Percentiles rank a stretch among this genome's conserved stretches.
phyloP scores from a whole-genome alignment of 2,113 vertebrate genomes.

The Poicephalus meyeri region DNA sequence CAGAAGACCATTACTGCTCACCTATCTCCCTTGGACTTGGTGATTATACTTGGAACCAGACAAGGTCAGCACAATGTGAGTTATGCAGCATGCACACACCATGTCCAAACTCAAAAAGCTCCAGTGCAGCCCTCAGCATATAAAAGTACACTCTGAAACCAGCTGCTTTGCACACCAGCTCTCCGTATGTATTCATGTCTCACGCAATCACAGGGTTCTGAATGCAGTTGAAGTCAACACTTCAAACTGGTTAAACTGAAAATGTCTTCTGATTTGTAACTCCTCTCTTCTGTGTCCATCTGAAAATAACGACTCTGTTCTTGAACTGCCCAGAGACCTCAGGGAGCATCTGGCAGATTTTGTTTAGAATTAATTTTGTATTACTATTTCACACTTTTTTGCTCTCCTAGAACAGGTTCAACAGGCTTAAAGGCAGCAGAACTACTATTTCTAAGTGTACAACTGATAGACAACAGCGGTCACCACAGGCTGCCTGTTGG shows the following conservation, averaged over 20 bases:
- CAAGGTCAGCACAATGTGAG: background rate
- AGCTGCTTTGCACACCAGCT: background rate
- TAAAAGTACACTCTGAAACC: rapidly evolving
- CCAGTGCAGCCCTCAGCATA: rapidly evolving
- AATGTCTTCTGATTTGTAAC: background rate
- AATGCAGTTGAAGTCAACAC: background rate
- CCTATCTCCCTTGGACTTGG: too few species aligned
- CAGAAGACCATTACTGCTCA: background rate
- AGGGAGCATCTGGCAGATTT: background rate
- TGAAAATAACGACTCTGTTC: background rate
- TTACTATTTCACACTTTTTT: background rate
- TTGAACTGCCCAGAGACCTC: background rate
- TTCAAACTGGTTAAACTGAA: background rate
- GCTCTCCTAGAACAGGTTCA: background rate
- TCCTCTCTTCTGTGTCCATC: background rate
- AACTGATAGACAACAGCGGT: background rate
- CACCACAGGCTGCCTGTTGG: background rate
- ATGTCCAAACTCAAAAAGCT: background rate
- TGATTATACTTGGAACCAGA: background rate
- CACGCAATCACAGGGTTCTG: background rate
- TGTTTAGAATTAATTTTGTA: background rate
- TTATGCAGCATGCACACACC: background rate
- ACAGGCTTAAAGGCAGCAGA: background rate
- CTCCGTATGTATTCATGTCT: background rate
- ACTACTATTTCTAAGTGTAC: background rate